phyloP scores from a whole-genome alignment of 2,888 invertebrate species.

The Coleophora deauratella region DNA sequence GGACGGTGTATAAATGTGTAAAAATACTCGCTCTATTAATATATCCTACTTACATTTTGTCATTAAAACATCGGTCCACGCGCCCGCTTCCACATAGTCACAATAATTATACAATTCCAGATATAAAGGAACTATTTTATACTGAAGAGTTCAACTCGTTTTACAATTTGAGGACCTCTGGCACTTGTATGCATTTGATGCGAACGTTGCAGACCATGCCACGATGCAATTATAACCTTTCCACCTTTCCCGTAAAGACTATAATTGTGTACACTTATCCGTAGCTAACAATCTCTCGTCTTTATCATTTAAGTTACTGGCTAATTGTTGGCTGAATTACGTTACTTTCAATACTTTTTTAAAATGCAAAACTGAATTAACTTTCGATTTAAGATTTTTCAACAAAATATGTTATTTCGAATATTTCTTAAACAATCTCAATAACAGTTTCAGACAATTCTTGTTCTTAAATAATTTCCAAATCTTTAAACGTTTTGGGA shows the following conservation, averaged over 20 bases:
- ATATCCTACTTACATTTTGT: conserved; percentile 4
- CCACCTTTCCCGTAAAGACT: conserved; percentile 12
- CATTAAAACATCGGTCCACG: conserved; percentile 2
- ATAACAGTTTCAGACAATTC: no score
- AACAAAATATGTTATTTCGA: no score
- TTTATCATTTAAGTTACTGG: conserved; percentile 1
- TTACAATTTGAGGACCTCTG: conserved; percentile 16
- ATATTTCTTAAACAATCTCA: no score
- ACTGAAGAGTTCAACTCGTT: no score
- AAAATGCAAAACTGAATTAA: no score
- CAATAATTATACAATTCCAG: no score
- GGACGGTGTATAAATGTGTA: conserved; percentile 17
- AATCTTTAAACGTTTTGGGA: no score
- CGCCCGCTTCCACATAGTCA: no score
- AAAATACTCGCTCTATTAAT: conserved; percentile 6
- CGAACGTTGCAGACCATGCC: conserved; percentile 16
- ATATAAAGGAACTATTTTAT: no score
- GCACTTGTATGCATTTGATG: conserved; percentile 17
- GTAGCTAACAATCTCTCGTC: conserved; percentile 10
- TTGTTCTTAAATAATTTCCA: no score
- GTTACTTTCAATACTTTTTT: background rate
- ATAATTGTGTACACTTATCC: conserved; percentile 14
- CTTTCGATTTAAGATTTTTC: no score
- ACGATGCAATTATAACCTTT: conserved; percentile 16
- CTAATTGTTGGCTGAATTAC: conserved; percentile 4